Conservation (phyloP, 2,888 invertebrate species). For the Chesias legatella region DNA sequence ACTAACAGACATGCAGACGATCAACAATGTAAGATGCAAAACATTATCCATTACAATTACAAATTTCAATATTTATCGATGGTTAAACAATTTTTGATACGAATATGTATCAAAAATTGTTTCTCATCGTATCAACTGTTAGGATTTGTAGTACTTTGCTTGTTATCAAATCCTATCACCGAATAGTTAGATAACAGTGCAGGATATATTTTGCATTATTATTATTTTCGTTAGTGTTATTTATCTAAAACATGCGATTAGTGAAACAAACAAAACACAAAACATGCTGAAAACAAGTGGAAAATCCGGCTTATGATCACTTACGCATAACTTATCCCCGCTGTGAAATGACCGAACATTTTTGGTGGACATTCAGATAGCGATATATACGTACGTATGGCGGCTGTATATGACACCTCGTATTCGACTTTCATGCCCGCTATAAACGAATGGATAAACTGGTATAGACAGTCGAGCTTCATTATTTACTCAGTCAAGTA, state of each 20-base stretch:
- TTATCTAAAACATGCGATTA: slow-evolving; percentile 47
- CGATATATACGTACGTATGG: not conserved
- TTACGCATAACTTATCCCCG: slow-evolving; percentile 44
- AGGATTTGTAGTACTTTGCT: too few species aligned
- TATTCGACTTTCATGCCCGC: slow-evolving; percentile 40
- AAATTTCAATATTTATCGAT: too few species aligned
- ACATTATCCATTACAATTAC: too few species aligned
- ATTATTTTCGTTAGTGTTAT: slow-evolving; percentile 6
- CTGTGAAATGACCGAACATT: slow-evolving; percentile 36
- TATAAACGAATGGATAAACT: slow-evolving; percentile 32
- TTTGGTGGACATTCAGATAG: slow-evolving; percentile 23
- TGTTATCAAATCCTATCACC: too few species aligned
- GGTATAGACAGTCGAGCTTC: too few species aligned
- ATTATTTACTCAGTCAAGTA: too few species aligned
- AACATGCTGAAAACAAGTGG: slow-evolving; percentile 45
- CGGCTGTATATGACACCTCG: slow-evolving; percentile 13
- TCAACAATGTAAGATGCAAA: too few species aligned
- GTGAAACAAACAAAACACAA: slow-evolving; percentile 36
- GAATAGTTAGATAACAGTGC: not conserved
- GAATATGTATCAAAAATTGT: too few species aligned
- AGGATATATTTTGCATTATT: not conserved
- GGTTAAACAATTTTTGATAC: too few species aligned
- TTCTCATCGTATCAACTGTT: too few species aligned
- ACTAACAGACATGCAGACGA: too few species aligned
- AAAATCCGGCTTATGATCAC: slow-evolving; percentile 74